Evolutionary conservation across 1,140 invertebrate genomes (phyloP), one percentile per base, ranked within the genome.

Genomic region (Macrobrachium nipponense): DNA sequence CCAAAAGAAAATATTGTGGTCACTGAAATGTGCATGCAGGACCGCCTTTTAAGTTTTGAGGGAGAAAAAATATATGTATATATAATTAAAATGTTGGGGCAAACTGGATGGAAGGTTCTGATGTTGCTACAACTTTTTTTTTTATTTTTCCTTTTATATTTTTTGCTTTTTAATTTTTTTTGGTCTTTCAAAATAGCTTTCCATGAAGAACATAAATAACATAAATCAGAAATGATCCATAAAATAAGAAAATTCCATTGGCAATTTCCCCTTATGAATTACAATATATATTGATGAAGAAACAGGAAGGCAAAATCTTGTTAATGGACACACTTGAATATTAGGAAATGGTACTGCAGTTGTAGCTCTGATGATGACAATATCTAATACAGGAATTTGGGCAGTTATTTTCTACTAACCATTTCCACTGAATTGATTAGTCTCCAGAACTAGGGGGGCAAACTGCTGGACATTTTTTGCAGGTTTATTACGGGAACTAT

Each of bases 1-100:
- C 77, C 83, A 86, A 86, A 86, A 86, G 83, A 86, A 86, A 86
- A 86, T 86, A 86, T 77, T 86, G 83, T 86, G 83, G 83, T 86
- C 83, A 86, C 83, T 86, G 83, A 86, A 86, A 86, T 86, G 51
- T 86, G 83, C 83, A 86, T 86, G 83, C 83, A 80, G 83, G 83
- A 86, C 83, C 83, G 83, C 83, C 76, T 86, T 86, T 79, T 72
- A 51, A 51, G 51, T 51, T 70, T 70, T 36, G 68, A 43, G 68
- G 83, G 83, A 78, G 78, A 75, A 86, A 86, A 80, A 86, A 86
- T 79, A 86, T 72, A 86, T 80, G 83, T 80, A 86, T 86, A 85
- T 79, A 86, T 68, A 80, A 78, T 80, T 77, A 73, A 82, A 80
- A 72, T 51, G 51, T 80, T 72, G 83, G 83, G 83, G 83, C 77